Evolutionary conservation across 1,140 invertebrate species (phyloP).

Genomic region (Ectropis grisescens): DNA sequence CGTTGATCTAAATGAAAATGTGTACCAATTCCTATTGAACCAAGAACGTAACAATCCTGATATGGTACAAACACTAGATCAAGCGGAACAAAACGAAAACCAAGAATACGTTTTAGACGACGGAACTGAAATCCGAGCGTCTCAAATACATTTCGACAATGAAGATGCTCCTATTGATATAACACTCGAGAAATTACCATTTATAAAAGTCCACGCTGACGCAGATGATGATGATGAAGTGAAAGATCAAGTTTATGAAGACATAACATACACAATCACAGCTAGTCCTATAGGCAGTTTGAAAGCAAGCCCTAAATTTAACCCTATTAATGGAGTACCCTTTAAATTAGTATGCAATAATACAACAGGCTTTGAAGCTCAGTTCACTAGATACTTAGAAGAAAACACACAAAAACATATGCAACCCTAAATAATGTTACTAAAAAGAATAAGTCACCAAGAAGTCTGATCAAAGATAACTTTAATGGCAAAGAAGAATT

Average conservation of each 20-base stretch:
- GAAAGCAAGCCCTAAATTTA: conserved; percentile 30
- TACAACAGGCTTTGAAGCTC: conserved; percentile 41
- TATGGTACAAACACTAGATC: conserved; percentile 18
- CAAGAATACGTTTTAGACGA: conserved; percentile 47
- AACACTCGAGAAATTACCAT: conserved; percentile 44
- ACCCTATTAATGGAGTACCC: conserved; percentile 40
- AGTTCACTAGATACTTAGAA: conserved; percentile 51
- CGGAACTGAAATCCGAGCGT: conserved; percentile 52
- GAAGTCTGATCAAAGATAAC: conserved; percentile 29
- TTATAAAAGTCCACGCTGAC: conserved; percentile 36
- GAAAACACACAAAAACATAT: conserved; percentile 25
- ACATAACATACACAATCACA: conserved; percentile 38
- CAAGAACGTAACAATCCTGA: conserved; percentile 21
- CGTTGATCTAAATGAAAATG: conserved; percentile 42
- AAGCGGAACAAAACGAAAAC: conserved; percentile 20
- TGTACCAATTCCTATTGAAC: conserved; percentile 45
- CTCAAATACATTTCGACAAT: conserved; percentile 61
- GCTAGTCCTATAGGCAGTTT: conserved; percentile 37
- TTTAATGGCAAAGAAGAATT: conserved; percentile 26
- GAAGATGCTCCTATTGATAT: conserved; percentile 46
- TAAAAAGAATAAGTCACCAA: conserved; percentile 30
- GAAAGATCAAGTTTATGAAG: conserved; percentile 9
- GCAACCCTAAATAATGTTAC: conserved; percentile 22
- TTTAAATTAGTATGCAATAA: conserved; percentile 50
- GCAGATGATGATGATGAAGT: conserved; percentile 20